Base-by-base conservation (phyloP, 1,140 invertebrate genomes). In the Drosophila kurseongensis region DNA sequence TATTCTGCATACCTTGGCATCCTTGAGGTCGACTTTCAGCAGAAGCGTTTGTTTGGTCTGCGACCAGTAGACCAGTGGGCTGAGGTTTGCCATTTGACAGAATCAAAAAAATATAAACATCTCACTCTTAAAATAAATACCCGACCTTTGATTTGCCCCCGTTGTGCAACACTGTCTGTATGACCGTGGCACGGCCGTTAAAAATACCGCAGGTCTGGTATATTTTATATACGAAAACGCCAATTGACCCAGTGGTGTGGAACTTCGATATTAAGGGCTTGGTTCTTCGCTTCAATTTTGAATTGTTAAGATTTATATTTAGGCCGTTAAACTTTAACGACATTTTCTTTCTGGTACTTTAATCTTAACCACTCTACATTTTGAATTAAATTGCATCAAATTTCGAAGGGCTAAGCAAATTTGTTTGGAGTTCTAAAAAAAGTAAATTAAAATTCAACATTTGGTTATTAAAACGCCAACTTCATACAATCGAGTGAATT, bases 61-160 rank as follows among this genome's bases (percentile, higher is more conserved):
- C 12, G 97, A 97, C 97, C 97, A 99, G 92, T 97, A 98, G 1
- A 98, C 97, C 92, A 98, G 97, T 4, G 97, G 97, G 91, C 95
- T 97, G 42, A 95, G 56, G 45, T 80, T 67, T 10, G 51, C 60
- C 73, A 71, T 77, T 36, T 41, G 51, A 27, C 6, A 12, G 18
- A 47, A 38, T 44, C 32, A 36, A 35, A 16, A 32, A 54, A 56
- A 13, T 74, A 54, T 48, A 68, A 68, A 66, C 65, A 68, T 68
- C 8, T 44, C 35, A 27, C 23, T 13, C 14, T 27, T 32, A 50
- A 40, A 40, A 55, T 40, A 13, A 48, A 9, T 14, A 14, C 29
- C 29, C 13, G 42, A 18, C 60, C 38, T 62, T 10, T 54, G 50
- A 9, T 50, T 14, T 29, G 23, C 45, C 23, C 12, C 12, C 23